Evolutionary conservation across 1,140 invertebrate species (phyloP).

Genomic region (Pristionchus pacificus): DNA sequence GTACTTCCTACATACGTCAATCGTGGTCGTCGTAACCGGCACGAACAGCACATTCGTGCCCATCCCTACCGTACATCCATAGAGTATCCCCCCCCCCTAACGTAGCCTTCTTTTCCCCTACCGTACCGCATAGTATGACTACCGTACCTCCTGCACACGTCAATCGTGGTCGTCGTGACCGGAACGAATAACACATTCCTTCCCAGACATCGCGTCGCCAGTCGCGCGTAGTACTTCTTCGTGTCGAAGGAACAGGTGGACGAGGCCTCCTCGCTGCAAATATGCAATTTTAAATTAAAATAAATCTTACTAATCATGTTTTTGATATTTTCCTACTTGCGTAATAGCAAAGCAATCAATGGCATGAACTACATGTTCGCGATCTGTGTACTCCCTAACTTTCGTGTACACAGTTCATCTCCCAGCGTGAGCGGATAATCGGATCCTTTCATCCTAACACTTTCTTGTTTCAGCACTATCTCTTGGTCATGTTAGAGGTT

Average conservation of each 20-base stretch:
- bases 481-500: no score
- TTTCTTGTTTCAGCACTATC: no score
- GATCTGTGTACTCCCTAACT: no score
- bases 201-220: conserved; percentile 73
- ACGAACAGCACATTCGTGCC: conserved; percentile 73
- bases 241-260: conserved; percentile 34
- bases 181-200: conserved; percentile 77
- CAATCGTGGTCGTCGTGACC: conserved; percentile 73
- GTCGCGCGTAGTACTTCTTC: conserved; percentile 34
- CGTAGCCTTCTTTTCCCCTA: neutral
- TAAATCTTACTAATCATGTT: no score
- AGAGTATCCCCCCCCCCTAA: neutral
- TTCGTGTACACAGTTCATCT: no score
- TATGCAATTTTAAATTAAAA: no score
- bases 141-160: conserved; percentile 67
- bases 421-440: no score
- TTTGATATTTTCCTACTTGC: no score
- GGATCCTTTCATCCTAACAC: no score
- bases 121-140: conserved; percentile 15
- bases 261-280: conserved; percentile 22
- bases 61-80: neutral
- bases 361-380: no score
- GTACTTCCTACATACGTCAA: conserved; percentile 68
- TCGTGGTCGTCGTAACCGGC: conserved; percentile 74
- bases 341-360: no score